Percentiles rank a stretch among this genome's conserved stretches.
Evolutionary conservation across 92 coral and sea anemone genomes (phyloP).

Genomic region (Parazoanthus darwini): DNA sequence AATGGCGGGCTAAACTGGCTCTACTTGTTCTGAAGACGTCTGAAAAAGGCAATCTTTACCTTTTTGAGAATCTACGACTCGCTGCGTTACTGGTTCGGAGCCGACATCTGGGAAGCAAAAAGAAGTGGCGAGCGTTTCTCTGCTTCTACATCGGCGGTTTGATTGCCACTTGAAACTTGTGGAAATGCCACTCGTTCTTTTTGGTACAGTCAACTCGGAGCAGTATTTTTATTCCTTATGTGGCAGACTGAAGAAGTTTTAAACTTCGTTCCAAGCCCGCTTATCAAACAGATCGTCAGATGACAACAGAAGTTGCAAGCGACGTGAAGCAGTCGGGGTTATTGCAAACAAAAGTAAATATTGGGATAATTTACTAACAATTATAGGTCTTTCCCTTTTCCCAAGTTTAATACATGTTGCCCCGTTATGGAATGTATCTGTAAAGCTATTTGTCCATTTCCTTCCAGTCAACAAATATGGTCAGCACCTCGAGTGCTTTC

Average conservation of each 20-base stretch:
- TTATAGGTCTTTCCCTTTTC: neutral
- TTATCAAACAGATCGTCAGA: conserved; percentile 2
- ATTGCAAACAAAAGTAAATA: conserved; percentile 20
- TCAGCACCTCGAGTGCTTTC: conserved; percentile 62
- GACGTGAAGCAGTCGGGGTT: conserved; percentile 17
- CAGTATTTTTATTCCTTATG: conserved; percentile 42
- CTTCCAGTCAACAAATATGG: conserved; percentile 30
- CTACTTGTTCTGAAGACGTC: neutral
- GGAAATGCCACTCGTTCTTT: conserved; percentile 43
- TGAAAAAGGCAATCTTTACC: conserved; percentile 18
- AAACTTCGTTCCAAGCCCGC: neutral
- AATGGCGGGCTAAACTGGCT: neutral
- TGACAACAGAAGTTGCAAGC: conserved; percentile 34
- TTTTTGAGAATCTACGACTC: neutral
- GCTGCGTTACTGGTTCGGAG: neutral
- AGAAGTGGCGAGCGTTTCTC: conserved; percentile 13
- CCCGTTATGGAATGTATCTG: neutral
- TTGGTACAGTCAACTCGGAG: conserved; percentile 42
- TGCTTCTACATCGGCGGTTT: conserved; percentile 23
- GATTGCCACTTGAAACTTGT: conserved; percentile 2
- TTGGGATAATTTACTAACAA: neutral
- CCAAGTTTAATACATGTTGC: no score
- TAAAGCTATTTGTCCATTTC: neutral
- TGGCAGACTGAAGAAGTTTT: conserved; percentile 39
- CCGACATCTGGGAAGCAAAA: neutral